Evolutionary conservation across 1,140 invertebrate genomes (phyloP).

Genomic region (Chlorops oryzae): DNA sequence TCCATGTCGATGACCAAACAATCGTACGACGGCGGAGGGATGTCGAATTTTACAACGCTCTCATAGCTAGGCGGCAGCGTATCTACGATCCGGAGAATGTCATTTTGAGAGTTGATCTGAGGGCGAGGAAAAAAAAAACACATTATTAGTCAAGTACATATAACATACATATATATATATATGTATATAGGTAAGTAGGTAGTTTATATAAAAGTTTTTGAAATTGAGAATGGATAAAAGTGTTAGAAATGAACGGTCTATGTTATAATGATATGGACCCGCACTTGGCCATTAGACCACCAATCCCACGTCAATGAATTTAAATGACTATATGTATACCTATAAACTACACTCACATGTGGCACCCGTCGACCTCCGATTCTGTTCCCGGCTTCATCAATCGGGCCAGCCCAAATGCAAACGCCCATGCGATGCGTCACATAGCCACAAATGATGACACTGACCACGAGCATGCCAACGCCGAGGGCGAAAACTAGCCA

Average conservation of each 20-base stretch:
- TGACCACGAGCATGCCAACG: conserved; percentile 40
- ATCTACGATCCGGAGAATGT: conserved; percentile 43
- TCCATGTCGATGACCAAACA: conserved; percentile 40
- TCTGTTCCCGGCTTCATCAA: conserved; percentile 40
- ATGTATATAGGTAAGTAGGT: no score
- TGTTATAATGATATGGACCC: no score
- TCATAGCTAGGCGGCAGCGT: conserved; percentile 44
- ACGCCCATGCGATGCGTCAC: conserved; percentile 46
- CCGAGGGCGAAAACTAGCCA: conserved; percentile 44
- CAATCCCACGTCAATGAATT: no score
- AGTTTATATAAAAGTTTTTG: no score
- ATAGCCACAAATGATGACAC: conserved; percentile 44
- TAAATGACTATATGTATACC: no score
- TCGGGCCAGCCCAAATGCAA: conserved; percentile 44
- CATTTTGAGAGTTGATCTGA: conserved; percentile 45
- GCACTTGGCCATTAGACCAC: no score
- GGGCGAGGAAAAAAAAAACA: neutral
- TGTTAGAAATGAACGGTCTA: no score
- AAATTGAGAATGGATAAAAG: no score
- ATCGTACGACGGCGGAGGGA: conserved; percentile 41
- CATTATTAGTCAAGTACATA: neutral
- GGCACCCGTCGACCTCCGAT: conserved; percentile 21
- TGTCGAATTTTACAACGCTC: conserved; percentile 38
- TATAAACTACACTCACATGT: conserved; percentile 29
- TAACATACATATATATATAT: no score